Conservation (phyloP, 2,888 invertebrate genomes). For the Cryptophagus acutangulus region DNA sequence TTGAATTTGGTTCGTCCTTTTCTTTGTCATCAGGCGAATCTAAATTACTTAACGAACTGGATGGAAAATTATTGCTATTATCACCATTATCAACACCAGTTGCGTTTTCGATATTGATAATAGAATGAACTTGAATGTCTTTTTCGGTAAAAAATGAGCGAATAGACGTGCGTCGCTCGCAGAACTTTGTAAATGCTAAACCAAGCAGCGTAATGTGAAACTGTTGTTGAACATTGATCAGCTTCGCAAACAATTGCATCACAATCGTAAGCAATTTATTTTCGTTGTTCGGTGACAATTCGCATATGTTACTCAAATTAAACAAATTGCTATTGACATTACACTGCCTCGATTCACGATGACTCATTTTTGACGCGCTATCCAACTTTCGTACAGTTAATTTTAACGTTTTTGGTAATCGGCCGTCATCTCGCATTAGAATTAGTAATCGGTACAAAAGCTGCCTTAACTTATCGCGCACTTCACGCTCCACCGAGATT, state of each 20-base stretch:
- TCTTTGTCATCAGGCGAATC: slow-evolving; percentile 47
- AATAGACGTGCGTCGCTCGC: too few relatives aligned
- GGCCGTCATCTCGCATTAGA: slow-evolving; percentile 71
- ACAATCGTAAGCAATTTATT: slow-evolving; percentile 64
- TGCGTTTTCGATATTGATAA: slow-evolving; percentile 60
- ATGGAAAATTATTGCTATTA: slow-evolving; percentile 20
- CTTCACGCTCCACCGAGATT: slow-evolving; percentile 67
- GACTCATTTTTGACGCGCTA: slow-evolving; percentile 57
- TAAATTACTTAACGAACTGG: slow-evolving; percentile 47
- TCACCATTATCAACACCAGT: too few relatives aligned
- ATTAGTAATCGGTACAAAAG: slow-evolving; percentile 65
- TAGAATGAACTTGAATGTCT: slow-evolving; percentile 73
- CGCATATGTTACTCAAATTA: slow-evolving; percentile 32
- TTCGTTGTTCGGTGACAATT: slow-evolving; percentile 52
- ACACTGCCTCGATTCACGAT: slow-evolving; percentile 71
- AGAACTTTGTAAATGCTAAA: slow-evolving; percentile 77
- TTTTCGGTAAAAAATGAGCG: too few relatives aligned
- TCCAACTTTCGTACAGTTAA: slow-evolving; percentile 71
- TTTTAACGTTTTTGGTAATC: slow-evolving; percentile 70
- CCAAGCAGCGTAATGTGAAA: slow-evolving; percentile 77
- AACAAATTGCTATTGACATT: slow-evolving; percentile 66
- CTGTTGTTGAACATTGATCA: slow-evolving; percentile 66
- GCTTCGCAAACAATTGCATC: slow-evolving; percentile 71
- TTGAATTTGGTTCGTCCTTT: slow-evolving; percentile 76
- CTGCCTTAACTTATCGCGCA: slow-evolving; percentile 65